Percentiles rank a stretch among this genome's conserved stretches.
Evolutionary conservation across 2,888 invertebrate species (phyloP).

Genomic region (Uloborus plumipes): DNA sequence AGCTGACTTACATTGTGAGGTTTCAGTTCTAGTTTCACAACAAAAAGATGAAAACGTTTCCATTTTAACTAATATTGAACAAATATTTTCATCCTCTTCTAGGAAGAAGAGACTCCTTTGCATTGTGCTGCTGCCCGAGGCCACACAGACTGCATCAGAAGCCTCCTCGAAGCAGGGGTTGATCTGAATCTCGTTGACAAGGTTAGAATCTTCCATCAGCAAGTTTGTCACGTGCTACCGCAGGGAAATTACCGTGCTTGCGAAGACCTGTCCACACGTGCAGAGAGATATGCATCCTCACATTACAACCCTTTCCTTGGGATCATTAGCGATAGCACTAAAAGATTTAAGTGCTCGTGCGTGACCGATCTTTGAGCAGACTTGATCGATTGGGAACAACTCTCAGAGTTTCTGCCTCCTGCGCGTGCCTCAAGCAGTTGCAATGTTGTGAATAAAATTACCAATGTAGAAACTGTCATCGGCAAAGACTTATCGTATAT

Average conservation of each 20-base stretch:
- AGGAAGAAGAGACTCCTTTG: constrained; percentile 75
- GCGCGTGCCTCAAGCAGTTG: too few species aligned
- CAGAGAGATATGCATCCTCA: too few species aligned
- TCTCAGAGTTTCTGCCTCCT: too few species aligned
- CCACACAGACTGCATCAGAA: constrained; percentile 74
- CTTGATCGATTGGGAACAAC: too few species aligned
- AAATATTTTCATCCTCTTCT: background rate
- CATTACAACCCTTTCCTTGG: too few species aligned
- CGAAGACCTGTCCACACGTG: background rate
- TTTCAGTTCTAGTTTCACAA: too few species aligned
- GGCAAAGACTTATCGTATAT: too few species aligned
- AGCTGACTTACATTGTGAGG: background rate
- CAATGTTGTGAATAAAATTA: too few species aligned
- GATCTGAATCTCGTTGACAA: constrained; percentile 74
- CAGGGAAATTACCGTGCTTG: constrained; percentile 29
- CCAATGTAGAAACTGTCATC: too few species aligned
- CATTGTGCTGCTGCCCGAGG: constrained; percentile 75
- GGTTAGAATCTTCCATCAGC: constrained; percentile 68
- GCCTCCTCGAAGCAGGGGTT: constrained; percentile 74
- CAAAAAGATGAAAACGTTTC: too few species aligned
- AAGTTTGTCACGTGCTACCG: constrained; percentile 19
- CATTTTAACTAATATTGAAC: too few species aligned
- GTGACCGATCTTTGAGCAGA: constrained; percentile 7
- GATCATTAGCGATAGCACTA: too few species aligned
- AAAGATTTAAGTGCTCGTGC: constrained; percentile 14